Evolutionary conservation across 2,888 invertebrate genomes (phyloP).

Genomic region (Resseliella maxima): DNA sequence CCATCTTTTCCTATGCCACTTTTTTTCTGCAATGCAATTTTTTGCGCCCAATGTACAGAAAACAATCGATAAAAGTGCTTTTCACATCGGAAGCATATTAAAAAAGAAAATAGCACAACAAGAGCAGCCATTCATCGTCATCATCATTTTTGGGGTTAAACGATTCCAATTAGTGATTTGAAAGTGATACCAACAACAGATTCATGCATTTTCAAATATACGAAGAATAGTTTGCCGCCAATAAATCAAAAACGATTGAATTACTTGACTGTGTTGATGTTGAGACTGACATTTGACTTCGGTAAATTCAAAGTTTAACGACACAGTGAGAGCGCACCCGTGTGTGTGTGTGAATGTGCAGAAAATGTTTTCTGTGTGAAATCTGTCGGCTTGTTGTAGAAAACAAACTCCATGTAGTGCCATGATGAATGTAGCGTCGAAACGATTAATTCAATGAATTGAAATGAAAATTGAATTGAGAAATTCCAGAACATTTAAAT

Average conservation of each 20-base stretch:
- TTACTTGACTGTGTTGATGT: background rate
- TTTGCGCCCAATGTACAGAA: conserved; percentile 18
- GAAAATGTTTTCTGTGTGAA: background rate
- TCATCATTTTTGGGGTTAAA: background rate
- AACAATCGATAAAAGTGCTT: background rate
- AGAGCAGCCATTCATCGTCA: background rate
- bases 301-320: background rate
- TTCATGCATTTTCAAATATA: no score
- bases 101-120: background rate
- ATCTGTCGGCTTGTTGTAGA: background rate
- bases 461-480: no score
- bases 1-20: no score
- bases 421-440: background rate
- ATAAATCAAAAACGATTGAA: background rate
- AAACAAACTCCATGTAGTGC: background rate
- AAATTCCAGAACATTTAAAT: background rate
- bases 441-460: background rate
- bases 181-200: conserved; percentile 30
- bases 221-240: background rate
- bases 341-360: background rate
- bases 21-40: background rate
- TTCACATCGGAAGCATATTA: conserved; percentile 53
- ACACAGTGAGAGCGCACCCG: no score
- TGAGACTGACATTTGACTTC: background rate
- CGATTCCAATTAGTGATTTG: conserved; percentile 15